Conservation (phyloP, 1,140 invertebrate species). For the Platyscapa corneri region DNA sequence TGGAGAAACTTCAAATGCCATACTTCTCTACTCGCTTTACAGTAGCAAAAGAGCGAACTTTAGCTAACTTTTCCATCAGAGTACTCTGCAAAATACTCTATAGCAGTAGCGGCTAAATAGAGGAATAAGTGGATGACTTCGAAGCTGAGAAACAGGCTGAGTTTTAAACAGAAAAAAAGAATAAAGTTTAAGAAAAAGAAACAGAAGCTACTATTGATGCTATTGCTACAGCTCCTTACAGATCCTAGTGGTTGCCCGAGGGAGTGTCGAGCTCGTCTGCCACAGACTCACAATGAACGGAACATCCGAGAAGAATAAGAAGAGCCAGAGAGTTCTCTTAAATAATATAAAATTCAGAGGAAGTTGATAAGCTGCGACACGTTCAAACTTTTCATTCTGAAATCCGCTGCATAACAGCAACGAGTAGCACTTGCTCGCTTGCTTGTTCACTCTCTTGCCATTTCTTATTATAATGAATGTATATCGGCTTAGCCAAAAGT, state of each 20-base stretch:
- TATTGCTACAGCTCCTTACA: background rate
- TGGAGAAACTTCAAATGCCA: conserved; percentile 68
- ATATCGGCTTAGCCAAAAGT: conserved; percentile 73
- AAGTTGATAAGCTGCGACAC: conserved; percentile 72
- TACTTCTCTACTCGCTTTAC: conserved; percentile 65
- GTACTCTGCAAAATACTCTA: background rate
- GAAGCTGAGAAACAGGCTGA: conserved; percentile 41
- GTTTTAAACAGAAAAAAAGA: conserved; percentile 40
- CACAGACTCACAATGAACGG: conserved; percentile 40
- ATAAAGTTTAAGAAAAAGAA: conserved; percentile 40
- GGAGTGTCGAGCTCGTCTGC: background rate
- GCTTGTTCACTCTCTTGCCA: conserved; percentile 55
- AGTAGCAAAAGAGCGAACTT: conserved; percentile 66
- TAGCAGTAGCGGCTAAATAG: background rate
- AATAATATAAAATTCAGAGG: conserved; percentile 74
- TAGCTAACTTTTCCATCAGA: conserved; percentile 62
- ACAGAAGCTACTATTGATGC: conserved; percentile 53
- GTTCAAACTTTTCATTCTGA: conserved; percentile 73
- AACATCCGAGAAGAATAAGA: conserved; percentile 29
- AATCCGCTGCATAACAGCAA: background rate
- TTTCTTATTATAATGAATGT: conserved; percentile 75
- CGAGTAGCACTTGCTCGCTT: background rate
- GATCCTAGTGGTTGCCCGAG: background rate
- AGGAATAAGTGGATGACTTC: background rate
- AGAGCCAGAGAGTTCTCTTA: conserved; percentile 64